These are phyloP conservation scores for Corydoras maculifer DNA, from an alignment of 2,113 vertebrate species.

Conservation along the genomic window DNA sequence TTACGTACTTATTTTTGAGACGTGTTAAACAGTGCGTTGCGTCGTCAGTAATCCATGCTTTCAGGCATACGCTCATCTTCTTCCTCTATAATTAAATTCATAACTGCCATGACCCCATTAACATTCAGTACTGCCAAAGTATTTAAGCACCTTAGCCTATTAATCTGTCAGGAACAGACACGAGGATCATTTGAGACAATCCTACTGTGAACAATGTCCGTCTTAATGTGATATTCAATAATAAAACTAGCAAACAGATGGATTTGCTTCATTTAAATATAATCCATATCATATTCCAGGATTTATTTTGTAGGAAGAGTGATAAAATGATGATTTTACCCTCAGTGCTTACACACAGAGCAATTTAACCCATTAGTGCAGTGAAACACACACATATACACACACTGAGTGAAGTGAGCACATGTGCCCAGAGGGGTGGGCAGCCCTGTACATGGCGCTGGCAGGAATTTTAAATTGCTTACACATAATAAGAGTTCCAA, in stretches of 20 bases:
- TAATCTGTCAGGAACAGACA: constrained; percentile 16
- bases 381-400: too few species aligned
- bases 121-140: constrained; percentile 1
- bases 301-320: not conserved
- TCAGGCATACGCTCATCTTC: not conserved
- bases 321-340: too few species aligned
- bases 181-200: constrained; percentile 13
- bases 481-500: too few species aligned
- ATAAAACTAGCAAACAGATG: constrained; percentile 19
- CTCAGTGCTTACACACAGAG: too few species aligned
- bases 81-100: not conserved
- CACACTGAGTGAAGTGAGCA: too few species aligned
- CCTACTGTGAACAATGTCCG: constrained; percentile 19
- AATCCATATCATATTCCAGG: constrained; percentile 17
- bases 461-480: too few species aligned
- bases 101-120: constrained; percentile 14
- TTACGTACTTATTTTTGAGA: not conserved
- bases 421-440: too few species aligned
- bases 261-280: constrained; percentile 18
- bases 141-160: constrained; percentile 18
- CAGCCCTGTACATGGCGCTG: too few species aligned
- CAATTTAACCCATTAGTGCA: too few species aligned
- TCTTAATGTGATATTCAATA: constrained; percentile 14
- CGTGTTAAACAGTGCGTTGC: not conserved
- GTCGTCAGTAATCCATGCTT: not conserved